Evolutionary conservation across 2,113 vertebrate species (phyloP), one percentile per base, ranked within the genome.

Genomic region (Oenanthe oenanthe): DNA sequence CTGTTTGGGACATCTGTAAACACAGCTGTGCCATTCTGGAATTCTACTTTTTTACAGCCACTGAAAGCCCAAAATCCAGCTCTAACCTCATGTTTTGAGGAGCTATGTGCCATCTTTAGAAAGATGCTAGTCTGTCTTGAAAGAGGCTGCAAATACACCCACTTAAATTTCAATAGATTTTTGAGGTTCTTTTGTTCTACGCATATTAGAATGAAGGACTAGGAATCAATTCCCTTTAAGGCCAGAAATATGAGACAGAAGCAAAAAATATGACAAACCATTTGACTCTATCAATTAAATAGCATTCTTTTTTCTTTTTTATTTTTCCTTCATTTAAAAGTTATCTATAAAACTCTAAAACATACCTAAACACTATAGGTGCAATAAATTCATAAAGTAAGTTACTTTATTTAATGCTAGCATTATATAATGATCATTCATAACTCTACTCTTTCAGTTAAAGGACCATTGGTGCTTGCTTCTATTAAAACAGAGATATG

Each of bases 11-110:
- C 60, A 77, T 80, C 67, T 80, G 83, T 62, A 94, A 93, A 92
- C 88, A 96, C 91, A 97, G 96, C 82, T 94, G 82, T 70, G 79
- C n/a, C 70, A 15, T 40, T 93, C 88, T 80, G 47, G 79, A 93
- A 70, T 93, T 29, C n/a, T 50, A 91, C 72, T 80, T 91, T 77
- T 87, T 77, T 71, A 47, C 58, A 88, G 68, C 25, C 60, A 67
- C 54, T 57, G 38, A 90, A 89, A 89, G 60, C 34, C 71, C 76
- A 58, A 88, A 90, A 82, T 3, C 1, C 34, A 88, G 79, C 68
- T 76, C 67, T 74, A 92, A 74, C 42, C 56, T 63, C 66, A 48
- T 45, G 74, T 81, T 92, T 74, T 71, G 43, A 88, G 81, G 13
- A 86, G 75, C n/a, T 61, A 32, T 77, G 25, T 84, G 77, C 48